Evolutionary conservation across 2,113 vertebrate genomes (phyloP), one percentile per base, ranked within the genome.

Genomic region (Abramis brama): DNA sequence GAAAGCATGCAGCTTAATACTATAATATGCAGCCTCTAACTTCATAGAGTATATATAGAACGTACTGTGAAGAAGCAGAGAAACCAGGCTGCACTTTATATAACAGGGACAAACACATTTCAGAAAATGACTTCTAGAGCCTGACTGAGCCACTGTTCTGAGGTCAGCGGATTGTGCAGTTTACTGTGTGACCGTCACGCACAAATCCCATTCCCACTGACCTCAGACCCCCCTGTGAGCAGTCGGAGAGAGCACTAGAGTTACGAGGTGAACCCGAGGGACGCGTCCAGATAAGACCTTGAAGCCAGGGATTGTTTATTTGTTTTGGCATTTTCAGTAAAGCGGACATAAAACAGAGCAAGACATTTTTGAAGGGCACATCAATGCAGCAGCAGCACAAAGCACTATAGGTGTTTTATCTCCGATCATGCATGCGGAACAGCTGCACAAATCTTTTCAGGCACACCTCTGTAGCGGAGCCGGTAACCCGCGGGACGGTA

Each of bases 41-140:
- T 89, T 89, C 86, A 87, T 43, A 30, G 25, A 64, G 87, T 91
- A 91, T 91, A 88, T 90, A 86, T 89, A 91, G 87, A 87, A 57
- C 79, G 79, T 84, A 85, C 88, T 78, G 84, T 82, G 87, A 86
- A 86, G 75, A 52, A 68, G 70, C 27, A 33, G 47, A 80, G 73
- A 68, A 83, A 80, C 23, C 70, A 79, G 47, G 84, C 21, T 33
- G 45, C 62, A 17, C 55, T 62, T 55, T 50, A 71, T 52, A 43
- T 60, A 77, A 77, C 19, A 78, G 25, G 21, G 23, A 19, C 59
- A 47, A 25, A 73, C 70, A 62, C 23, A 19, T 62, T 62, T 79
- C 57, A 27, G 57, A 57, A 77, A 77, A 39, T 36, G 76, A 17
- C 59, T 82, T 59, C 21, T 21, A 52, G 10, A 70, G 57, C 27